Base-by-base conservation (phyloP, 2,797 vertebrate species). In the Catostomus latipinnis region DNA sequence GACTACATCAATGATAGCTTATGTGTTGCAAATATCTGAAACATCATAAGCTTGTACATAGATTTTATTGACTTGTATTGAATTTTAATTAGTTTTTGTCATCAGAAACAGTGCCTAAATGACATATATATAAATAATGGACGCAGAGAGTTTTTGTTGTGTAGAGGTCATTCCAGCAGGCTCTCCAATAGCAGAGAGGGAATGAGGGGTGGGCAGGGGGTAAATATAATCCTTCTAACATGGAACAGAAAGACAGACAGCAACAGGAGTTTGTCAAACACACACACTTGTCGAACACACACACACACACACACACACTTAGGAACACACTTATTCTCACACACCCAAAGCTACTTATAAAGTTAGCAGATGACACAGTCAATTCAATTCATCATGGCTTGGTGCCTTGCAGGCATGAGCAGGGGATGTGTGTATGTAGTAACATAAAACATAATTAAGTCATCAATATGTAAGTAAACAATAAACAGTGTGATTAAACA, bases 201-300 rank as follows among this genome's bases (percentile, higher is more conserved):
- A 16, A 71, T 14, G 74, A 52, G 63, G 80, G 69, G 52, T 68
- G 67, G 50, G 57, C 34, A 66, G 49, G 16, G 76, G 56, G 80
- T 57, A 93, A 92, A 93, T 91, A 92, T 90, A 93, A 88, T 86
- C 75, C 43, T 54, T 88, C 81, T 86, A 88, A 83, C 86, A 88
- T 86, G 87, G 82, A 67, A 79, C 81, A 69, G 58, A 73, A 76
- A 90, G 88, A 93, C 82, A 75, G 91, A 92, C 91, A 91, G 92
- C 89, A 61, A 91, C 91, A 93, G 90, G 87, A 80, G 86, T 86
- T 45, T 12, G 8, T 43, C 71, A 48, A 72, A 72, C 78, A 80
- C 54, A 50, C 57, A 70, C 58, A 45, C 69, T 18, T 18, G 16
- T 18, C 16, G 16, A 18, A 53, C 57, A 6, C 70, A 45, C 11